Evolutionary conservation across 2,888 invertebrate species (phyloP).

Genomic region (Melieria picta): DNA sequence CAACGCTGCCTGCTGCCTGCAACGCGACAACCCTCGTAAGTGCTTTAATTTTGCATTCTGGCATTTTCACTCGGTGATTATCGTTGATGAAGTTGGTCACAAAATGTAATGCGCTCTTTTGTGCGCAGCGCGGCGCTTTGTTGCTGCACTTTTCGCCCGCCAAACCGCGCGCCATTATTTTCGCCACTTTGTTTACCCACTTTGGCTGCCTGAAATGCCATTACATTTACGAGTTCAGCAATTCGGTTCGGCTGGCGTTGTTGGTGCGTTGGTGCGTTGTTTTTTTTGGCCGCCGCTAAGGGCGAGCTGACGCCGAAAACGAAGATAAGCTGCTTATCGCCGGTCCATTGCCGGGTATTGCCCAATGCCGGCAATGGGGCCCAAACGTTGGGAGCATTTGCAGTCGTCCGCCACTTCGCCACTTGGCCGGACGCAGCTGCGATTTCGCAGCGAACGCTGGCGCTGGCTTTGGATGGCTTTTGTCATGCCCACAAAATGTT

Average conservation of each 20-base stretch:
- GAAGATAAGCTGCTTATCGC: conserved; percentile 43
- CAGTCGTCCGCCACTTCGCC: too few species aligned
- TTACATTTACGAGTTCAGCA: conserved; percentile 37
- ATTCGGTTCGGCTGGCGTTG: conserved; percentile 15
- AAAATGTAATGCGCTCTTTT: background rate
- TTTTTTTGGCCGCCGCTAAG: conserved; percentile 8
- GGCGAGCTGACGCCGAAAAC: conserved; percentile 21
- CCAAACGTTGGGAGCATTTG: too few species aligned
- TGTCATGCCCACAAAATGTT: too few species aligned
- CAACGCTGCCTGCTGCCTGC: too few species aligned
- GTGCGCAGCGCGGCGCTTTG: too few species aligned
- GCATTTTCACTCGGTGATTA: conserved; percentile 16
- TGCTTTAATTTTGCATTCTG: background rate
- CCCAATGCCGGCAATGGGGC: background rate
- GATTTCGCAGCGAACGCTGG: too few species aligned
- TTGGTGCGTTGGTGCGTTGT: background rate
- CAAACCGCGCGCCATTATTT: background rate
- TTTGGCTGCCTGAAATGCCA: conserved; percentile 36
- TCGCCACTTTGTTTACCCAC: background rate
- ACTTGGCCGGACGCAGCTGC: too few species aligned
- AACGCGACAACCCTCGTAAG: too few species aligned
- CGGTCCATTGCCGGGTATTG: conserved; percentile 23
- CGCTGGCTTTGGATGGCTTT: too few species aligned
- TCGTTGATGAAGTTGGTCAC: conserved; percentile 21
- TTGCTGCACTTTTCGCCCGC: background rate